Percentiles rank a stretch among this genome's conserved stretches.
These are phyloP conservation scores for Drosophila leonis DNA, from an alignment of 2,888 invertebrate genomes.

Conservation along the genomic window DNA sequence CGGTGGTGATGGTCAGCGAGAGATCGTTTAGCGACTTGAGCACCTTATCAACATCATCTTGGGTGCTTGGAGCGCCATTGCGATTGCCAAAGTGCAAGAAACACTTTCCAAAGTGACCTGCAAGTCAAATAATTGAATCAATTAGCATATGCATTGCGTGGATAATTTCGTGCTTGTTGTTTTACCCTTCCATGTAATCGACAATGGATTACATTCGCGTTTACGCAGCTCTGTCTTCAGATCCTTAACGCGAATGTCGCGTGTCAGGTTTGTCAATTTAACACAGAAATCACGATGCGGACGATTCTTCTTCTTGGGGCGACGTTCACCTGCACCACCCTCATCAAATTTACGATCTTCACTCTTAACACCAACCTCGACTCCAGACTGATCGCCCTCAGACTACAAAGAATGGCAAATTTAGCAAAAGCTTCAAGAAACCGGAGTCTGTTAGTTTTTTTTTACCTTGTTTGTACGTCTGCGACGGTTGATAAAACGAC, in stretches of 20 bases:
- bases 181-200: slow-evolving; percentile 90
- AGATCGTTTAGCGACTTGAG: slow-evolving; percentile 84
- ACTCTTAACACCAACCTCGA: slow-evolving; percentile 81
- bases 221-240: slow-evolving; percentile 90
- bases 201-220: slow-evolving; percentile 91
- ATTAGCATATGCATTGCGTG: background rate
- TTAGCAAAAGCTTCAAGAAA: background rate
- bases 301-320: slow-evolving; percentile 72
- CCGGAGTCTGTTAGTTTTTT: background rate
- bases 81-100: slow-evolving; percentile 91
- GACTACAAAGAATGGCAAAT: slow-evolving; percentile 64
- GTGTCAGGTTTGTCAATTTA: slow-evolving; percentile 90
- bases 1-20: slow-evolving; percentile 78
- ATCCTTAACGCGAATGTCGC: slow-evolving; percentile 90
- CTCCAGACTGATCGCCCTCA: slow-evolving; percentile 84
- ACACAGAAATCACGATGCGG: slow-evolving; percentile 83
- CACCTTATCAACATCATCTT: slow-evolving; percentile 84
- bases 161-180: background rate
- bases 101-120: slow-evolving; percentile 89
- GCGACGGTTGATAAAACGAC: slow-evolving; percentile 81
- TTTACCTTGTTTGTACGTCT: slow-evolving; percentile 83
- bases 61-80: slow-evolving; percentile 85
- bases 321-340: slow-evolving; percentile 67
- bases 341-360: slow-evolving; percentile 80
- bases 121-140: slow-evolving; percentile 20